phyloP scores from a whole-genome alignment of 2,113 vertebrate species.

The Callaeas wilsoni region DNA sequence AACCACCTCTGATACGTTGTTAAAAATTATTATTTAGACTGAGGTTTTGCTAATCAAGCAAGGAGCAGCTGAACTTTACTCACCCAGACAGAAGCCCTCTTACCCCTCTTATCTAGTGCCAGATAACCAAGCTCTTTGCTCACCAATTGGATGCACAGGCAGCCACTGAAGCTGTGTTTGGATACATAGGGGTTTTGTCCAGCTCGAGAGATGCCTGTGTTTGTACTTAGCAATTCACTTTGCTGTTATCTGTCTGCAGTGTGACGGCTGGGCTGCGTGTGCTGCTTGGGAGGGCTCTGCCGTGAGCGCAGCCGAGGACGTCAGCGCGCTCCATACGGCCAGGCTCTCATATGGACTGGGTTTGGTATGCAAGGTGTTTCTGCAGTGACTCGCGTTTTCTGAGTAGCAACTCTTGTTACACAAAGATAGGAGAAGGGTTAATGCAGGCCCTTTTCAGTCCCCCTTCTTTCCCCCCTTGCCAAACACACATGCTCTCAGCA shows the following conservation, averaged over 20 bases:
- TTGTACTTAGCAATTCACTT: neutral
- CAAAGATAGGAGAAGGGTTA: constrained; percentile 35
- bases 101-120: neutral
- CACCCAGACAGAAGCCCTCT: constrained; percentile 37
- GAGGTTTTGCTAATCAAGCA: constrained; percentile 29
- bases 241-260: neutral
- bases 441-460: neutral
- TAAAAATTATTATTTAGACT: constrained; percentile 34
- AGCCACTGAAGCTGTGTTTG: neutral
- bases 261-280: neutral
- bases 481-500: constrained; percentile 14
- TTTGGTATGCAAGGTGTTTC: neutral
- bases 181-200: neutral
- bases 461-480: neutral
- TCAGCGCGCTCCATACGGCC: neutral
- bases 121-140: constrained; percentile 38
- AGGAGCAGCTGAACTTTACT: constrained; percentile 31
- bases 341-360: neutral
- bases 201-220: constrained; percentile 19
- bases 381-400: neutral
- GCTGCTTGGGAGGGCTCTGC: neutral
- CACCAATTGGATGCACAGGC: neutral
- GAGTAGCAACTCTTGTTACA: neutral
- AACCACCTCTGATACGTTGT: neutral
- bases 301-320: neutral